Evolutionary conservation across 2,888 invertebrate genomes (phyloP).

Genomic region (Abscondita cerata): DNA sequence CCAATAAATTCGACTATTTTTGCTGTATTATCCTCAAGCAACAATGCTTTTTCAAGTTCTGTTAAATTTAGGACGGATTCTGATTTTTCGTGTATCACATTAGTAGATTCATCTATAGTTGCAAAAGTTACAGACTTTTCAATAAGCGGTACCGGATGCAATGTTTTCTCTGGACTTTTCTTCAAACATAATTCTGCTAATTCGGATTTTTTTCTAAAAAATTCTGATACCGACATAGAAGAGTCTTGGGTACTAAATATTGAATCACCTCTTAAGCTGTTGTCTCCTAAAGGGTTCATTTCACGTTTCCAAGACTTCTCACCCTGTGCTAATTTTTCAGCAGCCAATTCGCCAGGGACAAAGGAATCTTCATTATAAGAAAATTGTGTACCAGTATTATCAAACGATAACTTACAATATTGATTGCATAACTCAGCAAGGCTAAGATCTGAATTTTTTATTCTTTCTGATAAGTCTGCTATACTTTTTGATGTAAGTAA

Average conservation of each 20-base stretch:
- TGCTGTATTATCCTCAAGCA: slow-evolving; percentile 23
- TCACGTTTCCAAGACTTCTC: slow-evolving; percentile 57
- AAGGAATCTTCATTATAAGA: slow-evolving; percentile 43
- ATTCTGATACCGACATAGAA: slow-evolving; percentile 55
- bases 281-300: slow-evolving; percentile 36
- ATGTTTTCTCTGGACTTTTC: slow-evolving; percentile 44
- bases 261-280: slow-evolving; percentile 7
- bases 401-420: slow-evolving; percentile 36
- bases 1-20: slow-evolving; percentile 28
- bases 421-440: slow-evolving; percentile 45
- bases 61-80: slow-evolving; percentile 24
- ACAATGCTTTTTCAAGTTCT: slow-evolving; percentile 28
- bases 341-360: slow-evolving; percentile 53
- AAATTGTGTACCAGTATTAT: not conserved
- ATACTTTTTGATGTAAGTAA: slow-evolving; percentile 30
- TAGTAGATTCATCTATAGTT: slow-evolving; percentile 14
- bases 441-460: slow-evolving; percentile 44
- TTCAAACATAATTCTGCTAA: slow-evolving; percentile 49
- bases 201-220: slow-evolving; percentile 58
- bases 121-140: slow-evolving; percentile 36
- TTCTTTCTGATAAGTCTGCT: slow-evolving; percentile 42
- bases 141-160: slow-evolving; percentile 47
- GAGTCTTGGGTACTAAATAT: slow-evolving; percentile 10
- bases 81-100: not conserved
- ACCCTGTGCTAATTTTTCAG: slow-evolving; percentile 55